Base-by-base conservation (phyloP, 1,140 invertebrate species). In the Lepidurus packardi region DNA sequence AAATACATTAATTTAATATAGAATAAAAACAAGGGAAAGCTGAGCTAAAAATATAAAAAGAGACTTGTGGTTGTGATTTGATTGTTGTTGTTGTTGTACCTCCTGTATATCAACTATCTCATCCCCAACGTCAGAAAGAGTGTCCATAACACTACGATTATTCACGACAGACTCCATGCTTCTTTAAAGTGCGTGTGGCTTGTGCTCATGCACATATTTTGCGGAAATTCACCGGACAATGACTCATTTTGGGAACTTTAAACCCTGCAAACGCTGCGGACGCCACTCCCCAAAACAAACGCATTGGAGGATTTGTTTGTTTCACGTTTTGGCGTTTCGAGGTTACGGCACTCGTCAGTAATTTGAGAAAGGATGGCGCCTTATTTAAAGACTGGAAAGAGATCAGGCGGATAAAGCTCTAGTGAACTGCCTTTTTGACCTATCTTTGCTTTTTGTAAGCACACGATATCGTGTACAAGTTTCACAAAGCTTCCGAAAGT, bases 101-200 rank as follows among this genome's bases (percentile, higher is more conserved):
- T 65, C 53, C 21, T 65, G 53, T 7, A 65, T 65, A 21, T 65
- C 53, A 5, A 65, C 53, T 1, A 65, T 65, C 53, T 65, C 53
- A 65, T 65, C 53, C 1, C 53, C 53, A 65, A 65, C 53, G 53
- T 65, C 53, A 65, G 53, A 65, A 65, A 65, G 53, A 7, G 53
- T 65, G 53, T 65, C 53, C 53, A 65, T 16, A 21, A 16, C 53
- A 65, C 53, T 65, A n/a, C 53, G 53, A 65, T 65, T 21, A 9
- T 21, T 16, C 21, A 21, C 16, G 21, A 65, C 53, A 65, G 53
- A 7, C 53, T 65, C 53, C 53, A 65, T 65, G 9, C 8, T 65
- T 65, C 6, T n/a, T 65, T 5, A 65, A n/a, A 34, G 34, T 34
- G 34, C 34, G 34, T 34, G 3, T 34, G 34, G 34, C 2, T 34